Percentiles rank a stretch among this genome's conserved stretches.
Evolutionary conservation across 53 echinoderm and acorn worm species (phyloP).

Genomic region (Holothuria leucospilota): DNA sequence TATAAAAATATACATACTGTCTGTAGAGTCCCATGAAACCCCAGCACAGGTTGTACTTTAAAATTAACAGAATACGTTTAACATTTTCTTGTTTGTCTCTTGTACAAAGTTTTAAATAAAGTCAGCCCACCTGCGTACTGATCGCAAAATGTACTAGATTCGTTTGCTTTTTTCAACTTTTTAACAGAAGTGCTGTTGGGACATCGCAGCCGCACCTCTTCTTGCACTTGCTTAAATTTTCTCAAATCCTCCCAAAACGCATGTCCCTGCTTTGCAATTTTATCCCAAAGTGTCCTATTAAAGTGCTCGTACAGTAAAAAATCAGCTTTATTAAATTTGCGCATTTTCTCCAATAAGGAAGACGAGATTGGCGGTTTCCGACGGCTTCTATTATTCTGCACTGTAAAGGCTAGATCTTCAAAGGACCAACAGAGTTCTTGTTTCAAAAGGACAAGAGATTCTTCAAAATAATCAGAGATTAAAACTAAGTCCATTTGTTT

Average conservation of each 20-base stretch:
- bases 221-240: neutral
- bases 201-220: neutral
- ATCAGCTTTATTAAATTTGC: neutral
- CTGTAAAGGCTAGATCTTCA: slow-evolving; percentile 2
- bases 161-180: too few species aligned
- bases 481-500: slow-evolving; percentile 16
- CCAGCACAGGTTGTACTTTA: too few species aligned
- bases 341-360: neutral
- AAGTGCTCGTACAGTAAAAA: neutral
- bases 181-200: neutral
- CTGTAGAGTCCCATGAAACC: too few species aligned
- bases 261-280: neutral
- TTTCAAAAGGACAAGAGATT: slow-evolving; percentile 22
- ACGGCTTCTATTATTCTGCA: slow-evolving; percentile 6
- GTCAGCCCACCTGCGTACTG: neutral
- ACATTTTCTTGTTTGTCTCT: neutral
- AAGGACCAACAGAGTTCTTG: slow-evolving; percentile 26
- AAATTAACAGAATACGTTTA: too few species aligned
- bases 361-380: neutral
- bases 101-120: neutral
- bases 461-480: slow-evolving; percentile 25
- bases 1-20: too few species aligned
- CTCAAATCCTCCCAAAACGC: neutral
- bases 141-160: neutral
- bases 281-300: neutral